Evolutionary conservation across 2,888 invertebrate genomes (phyloP), one percentile per base, ranked within the genome.

Genomic region (Cephus nigrinus): DNA sequence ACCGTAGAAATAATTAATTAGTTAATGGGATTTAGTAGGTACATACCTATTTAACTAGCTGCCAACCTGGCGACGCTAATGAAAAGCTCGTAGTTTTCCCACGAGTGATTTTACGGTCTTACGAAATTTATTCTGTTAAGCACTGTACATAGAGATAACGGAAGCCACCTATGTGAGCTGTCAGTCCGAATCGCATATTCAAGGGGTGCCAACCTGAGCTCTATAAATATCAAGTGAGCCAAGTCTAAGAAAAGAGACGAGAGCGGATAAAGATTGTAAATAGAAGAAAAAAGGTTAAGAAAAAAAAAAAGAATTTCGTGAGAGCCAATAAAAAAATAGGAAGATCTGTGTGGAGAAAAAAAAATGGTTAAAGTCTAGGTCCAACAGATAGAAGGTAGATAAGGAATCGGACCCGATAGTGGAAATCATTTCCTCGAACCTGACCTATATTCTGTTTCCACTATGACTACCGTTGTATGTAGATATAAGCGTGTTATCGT

Each of bases 391-490:
- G n/a, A 73, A 34, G 15, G 71, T 12, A 73, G 35, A 73, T 34
- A 73, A 34, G 30, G 12, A 12, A 74, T 33, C 23, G n/a, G 12
- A 30, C 12, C 35, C 34, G 74, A 74, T 36, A 74, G 36, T 30
- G 35, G 73, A 78, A 75, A 75, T 78, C 78, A 78, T 72, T 78
- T 78, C 75, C 72, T 75, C 78, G 78, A 78, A 78, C 78, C 75
- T 78, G 78, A 75, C 78, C 75, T 33, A 68, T 75, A 78, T 78
- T 71, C 35, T 33, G 74, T 71, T 31, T 31, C 31, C 71, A 71
- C 71, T n/a, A 1, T 71, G 71, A 71, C 71, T 71, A 71, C 71
- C 71, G 71, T 55, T 23, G 23, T 71, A 31, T 31, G 31, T 12
- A 71, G 2, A 71, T 4, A 71, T 5, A 12, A 9, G 32, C 71